phyloP scores from a whole-genome alignment of 1,140 invertebrate genomes.

The Drosophila mojavensis region DNA sequence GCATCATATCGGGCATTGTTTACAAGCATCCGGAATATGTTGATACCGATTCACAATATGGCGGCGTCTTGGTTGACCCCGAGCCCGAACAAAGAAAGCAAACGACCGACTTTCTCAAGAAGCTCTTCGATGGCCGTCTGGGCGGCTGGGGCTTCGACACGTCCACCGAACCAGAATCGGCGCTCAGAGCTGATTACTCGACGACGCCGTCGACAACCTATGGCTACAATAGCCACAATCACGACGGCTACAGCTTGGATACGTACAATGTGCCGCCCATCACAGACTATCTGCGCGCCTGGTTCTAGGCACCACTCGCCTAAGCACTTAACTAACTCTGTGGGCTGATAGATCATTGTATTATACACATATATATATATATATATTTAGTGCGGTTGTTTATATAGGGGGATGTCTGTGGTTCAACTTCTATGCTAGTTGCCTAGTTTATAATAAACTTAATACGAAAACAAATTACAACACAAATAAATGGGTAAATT shows the following conservation, averaged over 20 bases:
- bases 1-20: constrained; percentile 69
- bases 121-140: constrained; percentile 64
- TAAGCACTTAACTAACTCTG: neutral
- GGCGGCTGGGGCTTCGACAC: constrained; percentile 70
- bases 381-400: neutral
- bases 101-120: constrained; percentile 67
- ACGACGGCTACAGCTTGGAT: constrained; percentile 66
- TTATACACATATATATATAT: neutral
- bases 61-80: constrained; percentile 65
- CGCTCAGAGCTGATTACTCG: constrained; percentile 54
- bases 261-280: constrained; percentile 68
- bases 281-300: constrained; percentile 63
- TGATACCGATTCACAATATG: constrained; percentile 36
- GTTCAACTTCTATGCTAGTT: constrained; percentile 17
- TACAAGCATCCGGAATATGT: constrained; percentile 67
- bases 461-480: constrained; percentile 25
- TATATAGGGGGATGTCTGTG: constrained; percentile 6
- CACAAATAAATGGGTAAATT: constrained; percentile 52
- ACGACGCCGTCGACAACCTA: constrained; percentile 56
- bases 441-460: constrained; percentile 36
- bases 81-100: constrained; percentile 64
- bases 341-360: constrained; percentile 8
- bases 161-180: constrained; percentile 53
- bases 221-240: constrained; percentile 66
- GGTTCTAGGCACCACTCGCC: constrained; percentile 51